Evolutionary conservation across 2,113 vertebrate species (phyloP).

Genomic region (Pomatostomus ruficeps): DNA sequence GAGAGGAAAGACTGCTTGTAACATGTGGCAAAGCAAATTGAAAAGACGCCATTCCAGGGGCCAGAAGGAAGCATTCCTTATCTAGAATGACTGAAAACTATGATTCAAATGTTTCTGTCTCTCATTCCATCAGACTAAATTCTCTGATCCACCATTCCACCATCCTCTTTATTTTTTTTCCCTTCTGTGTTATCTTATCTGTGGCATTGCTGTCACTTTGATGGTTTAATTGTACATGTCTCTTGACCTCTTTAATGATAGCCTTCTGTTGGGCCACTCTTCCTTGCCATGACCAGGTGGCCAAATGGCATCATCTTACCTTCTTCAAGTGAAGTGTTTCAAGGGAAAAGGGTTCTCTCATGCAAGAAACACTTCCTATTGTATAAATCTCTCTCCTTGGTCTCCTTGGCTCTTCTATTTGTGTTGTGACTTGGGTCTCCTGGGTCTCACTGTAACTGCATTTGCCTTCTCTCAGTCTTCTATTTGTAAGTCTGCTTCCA

Average conservation of each 20-base stretch:
- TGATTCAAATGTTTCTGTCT: neutral
- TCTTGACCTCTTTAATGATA: constrained; percentile 24
- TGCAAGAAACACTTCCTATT: neutral
- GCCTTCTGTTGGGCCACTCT: neutral
- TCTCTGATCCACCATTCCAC: neutral
- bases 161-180: neutral
- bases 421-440: neutral
- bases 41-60: neutral
- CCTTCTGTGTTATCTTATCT: neutral
- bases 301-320: neutral
- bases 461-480: neutral
- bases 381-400: neutral
- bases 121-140: neutral
- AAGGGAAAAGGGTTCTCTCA: neutral
- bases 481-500: neutral
- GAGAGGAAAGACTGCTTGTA: neutral
- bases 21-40: neutral
- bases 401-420: neutral
- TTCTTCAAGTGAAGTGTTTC: neutral
- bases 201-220: neutral
- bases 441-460: neutral
- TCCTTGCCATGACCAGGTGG: neutral
- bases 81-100: neutral
- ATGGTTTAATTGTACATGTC: neutral
- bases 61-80: neutral